phyloP scores from a whole-genome alignment of 2,888 invertebrate genomes.

The Neria commutata region DNA sequence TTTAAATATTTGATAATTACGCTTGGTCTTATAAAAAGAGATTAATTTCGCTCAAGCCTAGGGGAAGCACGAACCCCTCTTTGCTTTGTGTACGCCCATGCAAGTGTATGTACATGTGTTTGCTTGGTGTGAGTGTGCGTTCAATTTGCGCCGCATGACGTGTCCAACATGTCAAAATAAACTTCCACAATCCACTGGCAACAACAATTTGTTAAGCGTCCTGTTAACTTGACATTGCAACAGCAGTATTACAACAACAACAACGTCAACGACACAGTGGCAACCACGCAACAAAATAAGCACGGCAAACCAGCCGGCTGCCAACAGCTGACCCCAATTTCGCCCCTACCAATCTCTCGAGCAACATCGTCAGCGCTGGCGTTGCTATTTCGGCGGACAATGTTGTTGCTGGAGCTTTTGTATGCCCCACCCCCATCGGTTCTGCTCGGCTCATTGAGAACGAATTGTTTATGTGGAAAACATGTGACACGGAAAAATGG shows the following conservation, averaged over 20 bases:
- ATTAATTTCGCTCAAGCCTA: no score
- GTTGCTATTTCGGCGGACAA: neutral
- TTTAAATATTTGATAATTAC: no score
- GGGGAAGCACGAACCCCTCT: no score
- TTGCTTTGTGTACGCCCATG: constrained; percentile 33
- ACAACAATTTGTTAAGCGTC: constrained; percentile 45
- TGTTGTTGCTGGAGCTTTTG: no score
- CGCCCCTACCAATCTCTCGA: no score
- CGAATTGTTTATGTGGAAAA: neutral
- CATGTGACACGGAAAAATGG: neutral
- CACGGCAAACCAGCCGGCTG: neutral
- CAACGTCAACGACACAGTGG: constrained; percentile 13
- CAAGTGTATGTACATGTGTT: constrained; percentile 29
- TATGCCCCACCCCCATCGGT: no score
- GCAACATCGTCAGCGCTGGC: no score
- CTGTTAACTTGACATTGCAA: constrained; percentile 49
- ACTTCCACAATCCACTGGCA: constrained; percentile 44
- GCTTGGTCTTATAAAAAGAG: no score
- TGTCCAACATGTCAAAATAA: constrained; percentile 47
- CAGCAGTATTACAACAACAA: constrained; percentile 23
- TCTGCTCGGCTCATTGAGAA: no score
- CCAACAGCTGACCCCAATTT: neutral
- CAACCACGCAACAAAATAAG: constrained; percentile 35
- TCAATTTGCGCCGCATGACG: constrained; percentile 31
- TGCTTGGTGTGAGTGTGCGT: neutral